Base-by-base conservation (phyloP, 2,113 vertebrate genomes). In the Psittacula cyanocephala region DNA sequence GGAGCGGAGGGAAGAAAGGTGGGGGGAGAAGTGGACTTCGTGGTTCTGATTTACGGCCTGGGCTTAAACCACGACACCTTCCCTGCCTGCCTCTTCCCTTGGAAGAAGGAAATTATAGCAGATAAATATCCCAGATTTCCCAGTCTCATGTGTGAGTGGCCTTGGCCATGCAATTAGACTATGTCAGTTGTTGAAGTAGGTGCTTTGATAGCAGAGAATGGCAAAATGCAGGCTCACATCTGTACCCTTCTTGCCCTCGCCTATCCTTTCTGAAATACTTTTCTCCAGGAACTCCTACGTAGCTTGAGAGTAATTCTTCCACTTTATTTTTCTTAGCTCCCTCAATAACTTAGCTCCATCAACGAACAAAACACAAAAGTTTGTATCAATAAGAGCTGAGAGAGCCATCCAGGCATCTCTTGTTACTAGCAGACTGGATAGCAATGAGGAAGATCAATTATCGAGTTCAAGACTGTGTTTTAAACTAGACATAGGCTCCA, bases 401-500 rank as follows among this genome's bases (percentile, higher is more conserved):
- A 86, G 44, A 41, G 69, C 31, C 28, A 69, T 27, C 22, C 25
- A 62, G 23, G 7, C 29, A 52, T 35, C 50, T n/a, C 37, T 67
- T 27, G 33, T 52, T 23, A n/a, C 17, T 71, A 55, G 22, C 33
- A 80, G 50, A 19, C 46, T 67, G 14, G 33, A 29, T 31, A 83
- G 43, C 47, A 78, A 28, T 31, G 13, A 72, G 14, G 52, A 72
- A 78, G 14, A 22, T 17, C 13, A 84, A n/a, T 71, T 52, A 63
- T 8, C 1, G 2, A 25, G n/a, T 76, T 39, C 39, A 74, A 59
- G 17, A 39, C 33, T 69, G 35, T 57, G 23, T 13, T 79, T 57
- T 0, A 0, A 53, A 64, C 41, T 24, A 59, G 16, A 47, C 28
- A 13, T 8, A 43, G 19, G 3, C 27, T 47, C 37, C 4, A 9